Evolutionary conservation across 2,797 vertebrate species (phyloP).

Genomic region (Sebastes itinus): DNA sequence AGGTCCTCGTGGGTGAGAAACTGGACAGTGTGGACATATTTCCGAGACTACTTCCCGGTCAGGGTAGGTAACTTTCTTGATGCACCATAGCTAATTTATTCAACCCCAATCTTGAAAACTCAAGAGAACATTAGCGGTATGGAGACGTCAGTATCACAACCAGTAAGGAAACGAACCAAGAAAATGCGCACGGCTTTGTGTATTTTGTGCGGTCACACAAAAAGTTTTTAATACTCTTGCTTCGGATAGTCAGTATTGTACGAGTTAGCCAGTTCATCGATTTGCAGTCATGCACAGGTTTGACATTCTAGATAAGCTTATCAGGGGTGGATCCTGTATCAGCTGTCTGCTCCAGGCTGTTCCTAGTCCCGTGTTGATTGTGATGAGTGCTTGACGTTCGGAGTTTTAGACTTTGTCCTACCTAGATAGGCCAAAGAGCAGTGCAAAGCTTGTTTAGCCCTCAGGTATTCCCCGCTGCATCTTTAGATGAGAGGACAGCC

Average conservation of each 20-base stretch:
- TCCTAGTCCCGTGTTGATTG: slow-evolving; percentile 50
- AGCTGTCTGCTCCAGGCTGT: slow-evolving; percentile 30
- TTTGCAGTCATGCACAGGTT: slow-evolving; percentile 2
- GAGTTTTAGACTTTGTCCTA: slow-evolving; percentile 76
- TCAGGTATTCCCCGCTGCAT: background rate
- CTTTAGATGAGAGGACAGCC: slow-evolving; percentile 6
- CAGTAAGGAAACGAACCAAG: background rate
- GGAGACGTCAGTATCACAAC: no score
- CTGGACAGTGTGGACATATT: slow-evolving; percentile 96
- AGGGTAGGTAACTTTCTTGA: slow-evolving; percentile 81
- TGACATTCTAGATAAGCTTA: slow-evolving; percentile 52
- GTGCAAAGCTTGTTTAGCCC: slow-evolving; percentile 28
- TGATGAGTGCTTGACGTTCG: slow-evolving; percentile 28
- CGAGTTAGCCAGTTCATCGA: slow-evolving; percentile 18
- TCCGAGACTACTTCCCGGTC: slow-evolving; percentile 96
- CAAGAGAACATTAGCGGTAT: background rate
- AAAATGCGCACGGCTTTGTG: background rate
- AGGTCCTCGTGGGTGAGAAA: slow-evolving; percentile 95
- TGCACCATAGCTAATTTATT: background rate
- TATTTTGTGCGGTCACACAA: background rate
- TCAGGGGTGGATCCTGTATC: slow-evolving; percentile 46
- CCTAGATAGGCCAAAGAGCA: slow-evolving; percentile 52
- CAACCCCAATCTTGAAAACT: background rate
- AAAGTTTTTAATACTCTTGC: background rate
- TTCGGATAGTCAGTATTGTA: background rate